Base-by-base conservation (phyloP, 2,113 vertebrate genomes). In the Pycnonotus jocosus region DNA sequence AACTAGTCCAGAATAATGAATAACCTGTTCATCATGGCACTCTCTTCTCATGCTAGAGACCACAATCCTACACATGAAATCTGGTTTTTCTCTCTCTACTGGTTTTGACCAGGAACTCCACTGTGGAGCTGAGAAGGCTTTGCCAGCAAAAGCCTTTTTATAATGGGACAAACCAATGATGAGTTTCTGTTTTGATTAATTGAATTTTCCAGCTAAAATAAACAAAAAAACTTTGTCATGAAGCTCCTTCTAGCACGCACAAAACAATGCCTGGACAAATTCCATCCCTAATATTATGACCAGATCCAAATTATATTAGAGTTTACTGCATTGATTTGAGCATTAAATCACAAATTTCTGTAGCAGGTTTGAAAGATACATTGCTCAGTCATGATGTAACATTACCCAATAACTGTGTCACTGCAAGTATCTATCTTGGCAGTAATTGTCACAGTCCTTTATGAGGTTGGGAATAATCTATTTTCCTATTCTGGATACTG, bases 291-390 rank as follows among this genome's bases (percentile, higher is more conserved):
- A 38, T 38, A 38, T 38, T 38, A 38, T 38, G 38, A 38, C 38
- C 84, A 97, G 92, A 90, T 96, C 89, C 79, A 95, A 95, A 72
- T 83, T 90, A 48, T 95, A 94, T 90, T 92, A 93, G 76, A 96
- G 91, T 96, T 93, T 90, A 84, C 91, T 76, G 88, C 79, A 97
- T 73, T 92, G 88, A 93, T 95, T 94, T 95, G 96, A 98, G 95
- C 92, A 96, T 97, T 97, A 97, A 96, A 97, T 97, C 94, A 97
- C 84, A 96, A 91, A 89, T 74, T 90, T 95, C 81, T 84, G 91
- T 62, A 86, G 94, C 33, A 86, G 50, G 31, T 89, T 85, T 95
- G 96, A 97, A 92, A 96, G 84, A 78, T 92, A 76, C 50, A 40
- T 73, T 70, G 50, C 30, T 60, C 86, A 87, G 86, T 94, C 80